Evolutionary conservation across 2,113 vertebrate genomes (phyloP).

Genomic region (Morone chrysops): DNA sequence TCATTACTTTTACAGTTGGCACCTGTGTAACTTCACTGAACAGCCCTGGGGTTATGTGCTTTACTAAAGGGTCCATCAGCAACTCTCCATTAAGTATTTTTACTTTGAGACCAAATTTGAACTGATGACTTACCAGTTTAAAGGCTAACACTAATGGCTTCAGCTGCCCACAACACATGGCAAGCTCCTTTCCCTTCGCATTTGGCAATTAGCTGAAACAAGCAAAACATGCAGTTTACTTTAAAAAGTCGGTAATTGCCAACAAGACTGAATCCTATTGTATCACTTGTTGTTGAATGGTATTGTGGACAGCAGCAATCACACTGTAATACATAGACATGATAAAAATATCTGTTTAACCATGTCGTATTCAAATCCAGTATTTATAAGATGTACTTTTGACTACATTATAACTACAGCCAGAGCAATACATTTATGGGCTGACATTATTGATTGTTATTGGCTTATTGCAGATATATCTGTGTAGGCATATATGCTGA

Average conservation of each 20-base stretch:
- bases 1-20: constrained; percentile 73
- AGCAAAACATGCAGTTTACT: constrained; percentile 5
- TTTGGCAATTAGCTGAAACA: constrained; percentile 20
- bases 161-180: constrained; percentile 41
- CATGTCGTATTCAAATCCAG: neutral
- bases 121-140: constrained; percentile 42
- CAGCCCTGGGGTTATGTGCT: constrained; percentile 55
- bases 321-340: neutral
- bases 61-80: constrained; percentile 60
- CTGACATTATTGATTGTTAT: neutral
- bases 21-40: constrained; percentile 57
- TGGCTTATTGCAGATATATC: neutral
- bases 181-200: constrained; percentile 24
- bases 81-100: constrained; percentile 54
- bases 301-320: neutral
- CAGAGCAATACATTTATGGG: neutral
- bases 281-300: neutral
- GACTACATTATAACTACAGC: neutral
- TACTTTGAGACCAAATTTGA: constrained; percentile 55
- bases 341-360: neutral
- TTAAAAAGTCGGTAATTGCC: neutral
- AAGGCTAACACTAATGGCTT: constrained; percentile 46
- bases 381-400: neutral
- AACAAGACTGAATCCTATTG: neutral
- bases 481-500: neutral